These are phyloP conservation scores for Erythrocercus mccallii DNA, from an alignment of 2,113 vertebrate species.

Conservation along the genomic window DNA sequence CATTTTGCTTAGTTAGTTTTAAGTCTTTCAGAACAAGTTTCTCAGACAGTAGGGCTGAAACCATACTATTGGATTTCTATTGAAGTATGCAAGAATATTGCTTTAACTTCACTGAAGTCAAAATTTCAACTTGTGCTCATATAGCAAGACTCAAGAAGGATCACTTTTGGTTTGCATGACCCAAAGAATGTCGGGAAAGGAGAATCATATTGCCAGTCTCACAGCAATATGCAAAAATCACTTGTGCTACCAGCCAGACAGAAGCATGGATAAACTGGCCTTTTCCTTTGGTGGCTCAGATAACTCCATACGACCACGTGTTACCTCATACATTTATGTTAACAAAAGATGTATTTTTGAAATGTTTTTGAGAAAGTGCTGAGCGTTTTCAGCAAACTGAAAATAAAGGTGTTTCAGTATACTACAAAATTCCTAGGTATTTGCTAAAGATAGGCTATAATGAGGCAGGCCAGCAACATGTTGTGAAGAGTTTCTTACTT, in stretches of 20 bases:
- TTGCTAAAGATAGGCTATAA: background rate
- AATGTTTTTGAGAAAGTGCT: background rate
- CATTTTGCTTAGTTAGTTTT: background rate
- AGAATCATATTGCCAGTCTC: background rate
- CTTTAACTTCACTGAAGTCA: background rate
- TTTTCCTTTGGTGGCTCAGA: background rate
- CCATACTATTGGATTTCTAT: background rate
- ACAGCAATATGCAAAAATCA: background rate
- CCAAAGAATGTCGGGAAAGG: background rate
- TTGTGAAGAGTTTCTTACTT: background rate
- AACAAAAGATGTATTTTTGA: background rate
- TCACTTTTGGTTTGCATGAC: background rate
- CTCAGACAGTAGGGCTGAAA: background rate
- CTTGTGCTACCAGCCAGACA: background rate
- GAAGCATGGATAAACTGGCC: background rate
- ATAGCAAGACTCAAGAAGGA: background rate
- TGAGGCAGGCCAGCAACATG: background rate
- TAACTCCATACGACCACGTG: background rate
- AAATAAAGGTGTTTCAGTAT: background rate
- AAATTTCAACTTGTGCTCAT: background rate
- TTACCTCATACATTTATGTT: background rate
- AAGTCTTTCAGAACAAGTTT: background rate
- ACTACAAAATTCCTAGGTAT: background rate
- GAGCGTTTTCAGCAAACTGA: background rate
- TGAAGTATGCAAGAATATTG: background rate